Base-by-base conservation (phyloP, 2,113 vertebrate genomes). In the Marcusenius ussheri region DNA sequence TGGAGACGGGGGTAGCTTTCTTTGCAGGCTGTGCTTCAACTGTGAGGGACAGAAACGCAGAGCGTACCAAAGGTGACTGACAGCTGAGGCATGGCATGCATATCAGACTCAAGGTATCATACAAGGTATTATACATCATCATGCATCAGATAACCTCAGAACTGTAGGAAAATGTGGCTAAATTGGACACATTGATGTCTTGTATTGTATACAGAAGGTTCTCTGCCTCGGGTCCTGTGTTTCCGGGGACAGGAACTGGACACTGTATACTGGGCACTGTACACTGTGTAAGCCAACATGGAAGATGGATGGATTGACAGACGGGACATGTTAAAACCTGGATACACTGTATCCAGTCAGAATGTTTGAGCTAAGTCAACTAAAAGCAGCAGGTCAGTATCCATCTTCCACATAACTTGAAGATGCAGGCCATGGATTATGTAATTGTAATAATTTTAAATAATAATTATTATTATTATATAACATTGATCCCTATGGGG, bases 11-110 rank as follows among this genome's bases (percentile, higher is more conserved):
- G 0, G 90, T 0, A 0, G 89, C 58, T 19, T 87, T 94, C 91
- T 94, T 94, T 84, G 91, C 86, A 49, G 90, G 83, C 5, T 83
- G 47, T 5, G 51, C 35, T 89, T 89, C 91, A 7, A 90, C 95
- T 95, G 85, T 24, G 49, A 62, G 35, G 45, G 56, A 90, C 24
- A 8, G 0, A 39, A 3, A 31, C 46, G 70, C 3, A 89, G 24
- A 89, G 83, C 21, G 70, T 31, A 19, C 3, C 19, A 1, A 50
- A 15, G 46, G 27, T 87, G 24, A 51, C 1, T 10, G 5, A 35
- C 46, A 87, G n/a, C 9, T 3, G 4, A n/a, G 46, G 46, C 46
- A 85, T 5, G 62, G 3, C n/a, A 10, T 0, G 3, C 9, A 7
- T 62, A n/a, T 62, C 56, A 9, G 56, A 62, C 15, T n/a, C 3